Evolutionary conservation across 2,113 vertebrate species (phyloP).

Genomic region (Labeo rohita): DNA sequence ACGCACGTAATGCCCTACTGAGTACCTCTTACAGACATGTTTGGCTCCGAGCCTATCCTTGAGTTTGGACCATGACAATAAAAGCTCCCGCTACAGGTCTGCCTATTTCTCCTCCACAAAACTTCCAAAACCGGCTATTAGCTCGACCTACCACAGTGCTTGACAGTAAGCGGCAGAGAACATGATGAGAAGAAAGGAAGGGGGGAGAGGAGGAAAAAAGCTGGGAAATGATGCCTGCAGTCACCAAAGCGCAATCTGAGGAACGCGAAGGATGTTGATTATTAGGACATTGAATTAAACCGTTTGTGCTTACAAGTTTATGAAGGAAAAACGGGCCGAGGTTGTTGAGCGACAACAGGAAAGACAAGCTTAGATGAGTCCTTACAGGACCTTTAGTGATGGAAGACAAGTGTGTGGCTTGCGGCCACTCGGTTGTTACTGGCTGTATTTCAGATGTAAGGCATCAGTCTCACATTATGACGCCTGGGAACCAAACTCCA

Average conservation of each 20-base stretch:
- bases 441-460: slow-evolving; percentile 29
- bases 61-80: slow-evolving; percentile 44
- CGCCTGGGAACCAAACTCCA: slow-evolving; percentile 44
- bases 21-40: slow-evolving; percentile 28
- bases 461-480: slow-evolving; percentile 38
- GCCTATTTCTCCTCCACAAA: slow-evolving; percentile 48
- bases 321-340: neutral
- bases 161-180: neutral
- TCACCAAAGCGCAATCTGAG: neutral
- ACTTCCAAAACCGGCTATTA: slow-evolving; percentile 28
- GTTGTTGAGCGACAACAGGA: neutral
- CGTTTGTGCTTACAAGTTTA: neutral
- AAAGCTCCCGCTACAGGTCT: slow-evolving; percentile 37
- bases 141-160: slow-evolving; percentile 55
- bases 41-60: slow-evolving; percentile 44
- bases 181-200: slow-evolving; percentile 5
- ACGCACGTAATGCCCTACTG: slow-evolving; percentile 43
- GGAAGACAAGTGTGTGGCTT: slow-evolving; percentile 41
- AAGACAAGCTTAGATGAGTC: slow-evolving; percentile 8
- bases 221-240: neutral
- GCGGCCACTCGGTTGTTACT: slow-evolving; percentile 27
- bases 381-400: slow-evolving; percentile 41
- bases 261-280: neutral
- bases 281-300: neutral
- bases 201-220: neutral